Evolutionary conservation across 2,113 vertebrate species (phyloP).

Genomic region (Megaceryle torquata): DNA sequence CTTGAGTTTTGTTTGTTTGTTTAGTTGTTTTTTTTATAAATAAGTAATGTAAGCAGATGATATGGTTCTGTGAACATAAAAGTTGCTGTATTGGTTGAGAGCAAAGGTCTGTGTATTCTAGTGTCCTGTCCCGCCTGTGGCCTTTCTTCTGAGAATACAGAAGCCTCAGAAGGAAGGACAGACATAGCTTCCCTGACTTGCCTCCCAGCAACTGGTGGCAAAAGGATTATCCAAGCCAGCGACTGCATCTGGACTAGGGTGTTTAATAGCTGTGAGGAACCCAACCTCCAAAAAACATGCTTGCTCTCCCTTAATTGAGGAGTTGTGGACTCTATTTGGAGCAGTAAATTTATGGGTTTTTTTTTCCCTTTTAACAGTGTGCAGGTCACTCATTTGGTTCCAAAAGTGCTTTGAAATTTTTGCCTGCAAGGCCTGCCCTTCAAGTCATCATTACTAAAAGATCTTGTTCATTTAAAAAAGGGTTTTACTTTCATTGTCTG

Average conservation of each 20-base stretch:
- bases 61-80: background rate
- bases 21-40: too few relatives aligned
- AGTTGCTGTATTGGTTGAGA: background rate
- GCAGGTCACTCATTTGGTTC: fast-evolving
- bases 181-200: background rate
- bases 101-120: background rate
- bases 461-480: background rate
- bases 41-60: background rate
- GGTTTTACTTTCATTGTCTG: background rate
- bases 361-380: background rate
- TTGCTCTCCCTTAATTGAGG: background rate
- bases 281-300: background rate
- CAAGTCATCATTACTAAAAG: background rate
- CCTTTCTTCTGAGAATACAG: background rate
- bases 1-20: too few relatives aligned
- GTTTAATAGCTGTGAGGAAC: background rate
- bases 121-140: background rate
- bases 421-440: background rate
- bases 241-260: background rate
- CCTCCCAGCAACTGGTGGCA: fast-evolving
- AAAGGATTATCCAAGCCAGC: background rate
- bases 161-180: background rate
- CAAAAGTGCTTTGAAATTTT: background rate
- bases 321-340: background rate
- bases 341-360: background rate